These are phyloP conservation scores for Syritta pipiens DNA, from an alignment of 2,888 invertebrate genomes.

Conservation along the genomic window DNA sequence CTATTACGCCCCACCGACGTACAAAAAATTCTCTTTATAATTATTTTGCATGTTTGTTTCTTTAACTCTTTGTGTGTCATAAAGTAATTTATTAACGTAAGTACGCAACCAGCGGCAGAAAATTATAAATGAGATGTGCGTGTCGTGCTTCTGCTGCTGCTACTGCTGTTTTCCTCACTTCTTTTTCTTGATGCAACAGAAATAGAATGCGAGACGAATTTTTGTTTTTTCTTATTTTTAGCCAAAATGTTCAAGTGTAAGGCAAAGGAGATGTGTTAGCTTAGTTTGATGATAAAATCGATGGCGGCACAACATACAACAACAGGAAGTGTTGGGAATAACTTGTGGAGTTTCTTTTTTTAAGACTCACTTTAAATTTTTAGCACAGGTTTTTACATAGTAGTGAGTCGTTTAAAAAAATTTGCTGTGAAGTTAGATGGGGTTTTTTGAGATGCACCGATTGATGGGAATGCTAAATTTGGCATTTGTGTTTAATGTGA, in stretches of 20 bases:
- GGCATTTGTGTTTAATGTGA: no score
- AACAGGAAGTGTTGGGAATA: not conserved
- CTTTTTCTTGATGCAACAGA: slow-evolving; percentile 42
- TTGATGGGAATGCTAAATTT: no score
- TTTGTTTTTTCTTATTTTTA: no score
- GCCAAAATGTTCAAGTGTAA: slow-evolving; percentile 43
- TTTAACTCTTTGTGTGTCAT: slow-evolving; percentile 36
- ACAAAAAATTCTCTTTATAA: slow-evolving; percentile 39
- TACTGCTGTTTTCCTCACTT: slow-evolving; percentile 1
- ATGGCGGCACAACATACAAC: not conserved
- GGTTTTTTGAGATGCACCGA: no score
- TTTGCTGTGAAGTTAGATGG: no score
- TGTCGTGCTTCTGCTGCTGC: slow-evolving; percentile 11
- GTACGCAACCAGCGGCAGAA: not conserved
- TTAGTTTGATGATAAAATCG: not conserved
- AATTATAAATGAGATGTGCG: slow-evolving; percentile 46
- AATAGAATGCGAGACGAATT: slow-evolving; percentile 18
- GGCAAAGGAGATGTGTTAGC: slow-evolving; percentile 2
- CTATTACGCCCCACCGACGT: slow-evolving; percentile 20
- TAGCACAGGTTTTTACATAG: no score
- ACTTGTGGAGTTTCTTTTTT: no score
- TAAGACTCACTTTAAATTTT: no score
- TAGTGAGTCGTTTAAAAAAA: no score
- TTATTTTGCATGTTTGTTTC: slow-evolving; percentile 26
- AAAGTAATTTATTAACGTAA: slow-evolving; percentile 52